Evolutionary conservation across 1,140 invertebrate genomes (phyloP).

Genomic region (Zaprionus camerounensis): DNA sequence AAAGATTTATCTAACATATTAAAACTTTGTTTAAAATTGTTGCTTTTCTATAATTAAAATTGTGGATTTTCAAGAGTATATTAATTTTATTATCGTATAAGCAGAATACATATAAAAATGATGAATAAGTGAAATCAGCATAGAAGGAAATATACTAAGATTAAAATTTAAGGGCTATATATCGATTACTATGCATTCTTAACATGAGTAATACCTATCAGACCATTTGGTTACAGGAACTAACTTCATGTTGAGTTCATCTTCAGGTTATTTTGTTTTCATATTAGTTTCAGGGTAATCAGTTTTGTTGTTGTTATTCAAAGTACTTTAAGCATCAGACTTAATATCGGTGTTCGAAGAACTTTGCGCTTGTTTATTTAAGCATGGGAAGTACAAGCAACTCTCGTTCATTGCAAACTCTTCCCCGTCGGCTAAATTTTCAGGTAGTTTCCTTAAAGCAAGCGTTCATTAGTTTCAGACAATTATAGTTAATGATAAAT

Average conservation of each 20-base stretch:
- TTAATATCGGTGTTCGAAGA: conserved; percentile 43
- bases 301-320: conserved; percentile 22
- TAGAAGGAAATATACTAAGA: conserved; percentile 20
- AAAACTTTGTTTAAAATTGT: too few relatives aligned
- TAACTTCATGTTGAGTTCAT: conserved; percentile 48
- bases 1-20: too few relatives aligned
- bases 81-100: conserved; percentile 14
- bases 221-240: conserved; percentile 72
- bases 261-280: conserved; percentile 60
- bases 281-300: conserved; percentile 34
- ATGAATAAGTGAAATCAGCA: background rate
- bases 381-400: conserved; percentile 73
- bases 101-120: background rate
- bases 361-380: conserved; percentile 53
- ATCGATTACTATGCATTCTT: conserved; percentile 67
- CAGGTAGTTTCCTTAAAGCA: conserved; percentile 84
- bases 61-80: background rate
- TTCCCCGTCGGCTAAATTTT: conserved; percentile 87
- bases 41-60: too few relatives aligned
- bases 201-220: conserved; percentile 73
- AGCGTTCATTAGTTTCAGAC: background rate
- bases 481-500: fast-evolving
- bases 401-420: conserved; percentile 86
- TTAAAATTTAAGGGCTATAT: background rate
- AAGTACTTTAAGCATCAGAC: conserved; percentile 50